Conservation (phyloP, 37 sponge, comb jelly and placozoan genomes). For the Eunapius fragilis region DNA sequence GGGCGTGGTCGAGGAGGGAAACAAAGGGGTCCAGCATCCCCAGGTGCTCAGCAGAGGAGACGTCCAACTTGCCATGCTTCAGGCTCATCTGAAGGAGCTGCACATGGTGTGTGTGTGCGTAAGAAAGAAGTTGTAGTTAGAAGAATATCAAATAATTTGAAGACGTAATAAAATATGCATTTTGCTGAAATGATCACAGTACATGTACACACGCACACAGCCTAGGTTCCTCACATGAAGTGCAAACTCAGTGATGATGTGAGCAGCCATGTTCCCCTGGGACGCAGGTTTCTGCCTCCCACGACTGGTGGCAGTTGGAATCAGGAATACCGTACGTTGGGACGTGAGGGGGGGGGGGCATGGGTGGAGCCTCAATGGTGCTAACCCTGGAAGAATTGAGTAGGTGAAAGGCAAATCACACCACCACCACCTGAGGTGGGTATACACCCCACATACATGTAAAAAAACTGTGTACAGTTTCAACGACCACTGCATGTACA, state of each 20-base stretch:
- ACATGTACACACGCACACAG: slow-evolving; percentile 6
- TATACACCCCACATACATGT: not conserved
- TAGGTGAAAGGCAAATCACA: not conserved
- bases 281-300: slow-evolving; percentile 50
- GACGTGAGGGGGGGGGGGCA: not conserved
- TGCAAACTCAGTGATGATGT: slow-evolving; percentile 79
- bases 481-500: too few species aligned
- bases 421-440: too few species aligned
- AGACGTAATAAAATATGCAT: too few species aligned
- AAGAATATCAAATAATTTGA: too few species aligned
- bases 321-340: slow-evolving; percentile 44
- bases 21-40: slow-evolving; percentile 85
- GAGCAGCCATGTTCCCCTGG: slow-evolving; percentile 29
- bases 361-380: not conserved
- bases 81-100: slow-evolving; percentile 57
- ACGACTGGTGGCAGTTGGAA: slow-evolving; percentile 53
- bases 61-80: slow-evolving; percentile 52
- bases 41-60: slow-evolving; percentile 33
- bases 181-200: too few species aligned
- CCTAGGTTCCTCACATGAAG: slow-evolving; percentile 61
- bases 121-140: too few species aligned
- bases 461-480: too few species aligned
- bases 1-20: slow-evolving; percentile 44
- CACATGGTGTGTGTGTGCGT: too few species aligned
- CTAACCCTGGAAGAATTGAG: not conserved